phyloP scores from a whole-genome alignment of 2,797 vertebrate species.

The Sternarchorhynchus goeldii region DNA sequence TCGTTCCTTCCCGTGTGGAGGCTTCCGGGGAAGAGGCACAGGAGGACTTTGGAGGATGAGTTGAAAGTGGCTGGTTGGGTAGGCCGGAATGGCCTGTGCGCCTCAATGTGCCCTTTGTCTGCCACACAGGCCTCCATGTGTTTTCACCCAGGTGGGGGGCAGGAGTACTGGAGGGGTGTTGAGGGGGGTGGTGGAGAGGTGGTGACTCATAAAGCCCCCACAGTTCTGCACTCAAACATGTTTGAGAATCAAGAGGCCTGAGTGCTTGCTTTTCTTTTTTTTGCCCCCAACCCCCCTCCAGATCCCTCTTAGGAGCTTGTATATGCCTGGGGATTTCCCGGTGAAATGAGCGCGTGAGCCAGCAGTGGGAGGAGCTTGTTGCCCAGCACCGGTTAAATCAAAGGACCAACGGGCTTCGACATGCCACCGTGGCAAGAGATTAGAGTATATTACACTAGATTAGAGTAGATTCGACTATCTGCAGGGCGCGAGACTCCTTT shows the following conservation, averaged over 20 bases:
- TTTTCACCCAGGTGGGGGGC: conserved; percentile 56
- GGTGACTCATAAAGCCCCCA: conserved; percentile 74
- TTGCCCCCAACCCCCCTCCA: conserved; percentile 28
- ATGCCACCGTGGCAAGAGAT: no score
- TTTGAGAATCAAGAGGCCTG: conserved; percentile 71
- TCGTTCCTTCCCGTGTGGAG: conserved; percentile 27
- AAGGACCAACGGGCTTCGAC: no score
- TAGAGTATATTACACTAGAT: no score
- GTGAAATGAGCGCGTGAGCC: no score
- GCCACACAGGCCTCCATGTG: conserved; percentile 62
- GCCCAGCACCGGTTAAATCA: no score
- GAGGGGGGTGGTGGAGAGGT: no score
- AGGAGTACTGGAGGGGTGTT: no score
- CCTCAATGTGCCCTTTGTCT: conserved; percentile 82
- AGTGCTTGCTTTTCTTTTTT: conserved; percentile 65
- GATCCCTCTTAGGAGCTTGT: no score
- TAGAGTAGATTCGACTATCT: no score
- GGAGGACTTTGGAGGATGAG: conserved; percentile 70
- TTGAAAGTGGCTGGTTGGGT: conserved; percentile 60
- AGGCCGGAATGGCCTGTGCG: conserved; percentile 35
- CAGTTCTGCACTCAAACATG: conserved; percentile 71
- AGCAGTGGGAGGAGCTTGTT: no score
- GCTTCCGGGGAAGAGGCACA: conserved; percentile 56
- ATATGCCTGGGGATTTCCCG: no score
- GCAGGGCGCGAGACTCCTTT: no score